Evolutionary conservation across 2,113 vertebrate species (phyloP).

Genomic region (Hemicordylus capensis): DNA sequence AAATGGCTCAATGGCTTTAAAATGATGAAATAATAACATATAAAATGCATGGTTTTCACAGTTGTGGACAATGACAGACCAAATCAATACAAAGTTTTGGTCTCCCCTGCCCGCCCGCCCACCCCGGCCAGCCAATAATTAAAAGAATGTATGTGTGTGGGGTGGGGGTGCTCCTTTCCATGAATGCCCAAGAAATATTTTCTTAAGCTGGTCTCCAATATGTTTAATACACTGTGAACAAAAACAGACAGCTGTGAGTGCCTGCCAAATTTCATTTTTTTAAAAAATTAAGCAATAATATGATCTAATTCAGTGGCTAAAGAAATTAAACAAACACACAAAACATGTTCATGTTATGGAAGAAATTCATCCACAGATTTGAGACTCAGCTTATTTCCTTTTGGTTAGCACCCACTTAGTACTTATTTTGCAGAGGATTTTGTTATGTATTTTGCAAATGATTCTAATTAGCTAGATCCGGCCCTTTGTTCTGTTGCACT

Average conservation of each 20-base stretch:
- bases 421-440: constrained; percentile 36
- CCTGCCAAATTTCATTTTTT: constrained; percentile 51
- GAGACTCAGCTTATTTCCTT: constrained; percentile 28
- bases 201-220: constrained; percentile 61
- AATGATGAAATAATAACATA: background rate
- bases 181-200: constrained; percentile 44
- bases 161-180: too few species aligned
- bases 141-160: background rate
- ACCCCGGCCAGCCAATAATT: background rate
- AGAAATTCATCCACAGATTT: constrained; percentile 42
- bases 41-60: background rate
- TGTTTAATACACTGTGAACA: constrained; percentile 59
- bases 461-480: constrained; percentile 19
- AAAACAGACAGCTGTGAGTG: constrained; percentile 55
- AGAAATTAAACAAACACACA: constrained; percentile 43
- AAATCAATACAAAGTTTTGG: background rate
- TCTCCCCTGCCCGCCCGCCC: background rate
- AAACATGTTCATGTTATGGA: constrained; percentile 24
- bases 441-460: background rate
- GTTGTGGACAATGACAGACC: background rate
- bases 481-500: constrained; percentile 4
- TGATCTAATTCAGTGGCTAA: constrained; percentile 61
- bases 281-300: constrained; percentile 41
- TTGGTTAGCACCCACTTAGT: constrained; percentile 37
- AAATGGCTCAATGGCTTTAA: background rate